A percentile compares a stretch with the other conserved stretches of the same genome.
Conservation (phyloP, 2,113 vertebrate species). For the Bombycilla garrulus region DNA sequence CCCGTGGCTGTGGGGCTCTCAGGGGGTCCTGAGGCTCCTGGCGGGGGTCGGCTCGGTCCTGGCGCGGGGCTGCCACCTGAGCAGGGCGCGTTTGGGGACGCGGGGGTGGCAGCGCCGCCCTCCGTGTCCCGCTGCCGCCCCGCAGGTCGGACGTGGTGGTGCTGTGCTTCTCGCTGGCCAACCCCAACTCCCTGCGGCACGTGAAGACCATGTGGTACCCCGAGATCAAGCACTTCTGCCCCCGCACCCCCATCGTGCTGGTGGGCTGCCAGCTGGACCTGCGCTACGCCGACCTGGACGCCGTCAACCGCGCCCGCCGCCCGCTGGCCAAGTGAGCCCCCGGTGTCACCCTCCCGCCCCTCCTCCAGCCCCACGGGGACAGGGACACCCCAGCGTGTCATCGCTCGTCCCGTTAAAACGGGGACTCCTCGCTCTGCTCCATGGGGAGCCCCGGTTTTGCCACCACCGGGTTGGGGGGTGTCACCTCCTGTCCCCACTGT, state of each 20-base stretch:
- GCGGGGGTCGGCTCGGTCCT: too few species aligned
- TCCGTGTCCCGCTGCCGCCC: neutral
- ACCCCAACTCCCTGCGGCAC: constrained; percentile 88
- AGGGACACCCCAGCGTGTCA: neutral
- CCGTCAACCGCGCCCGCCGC: constrained; percentile 87
- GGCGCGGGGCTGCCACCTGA: neutral
- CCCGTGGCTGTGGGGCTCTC: neutral
- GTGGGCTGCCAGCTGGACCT: constrained; percentile 94
- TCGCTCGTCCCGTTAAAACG: neutral
- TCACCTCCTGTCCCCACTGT: neutral
- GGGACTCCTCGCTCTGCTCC: neutral
- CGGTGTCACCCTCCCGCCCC: neutral
- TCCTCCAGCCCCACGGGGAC: neutral
- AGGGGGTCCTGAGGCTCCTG: too few species aligned
- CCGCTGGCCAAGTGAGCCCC: constrained; percentile 85
- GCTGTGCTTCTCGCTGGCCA: constrained; percentile 89
- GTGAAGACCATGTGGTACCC: constrained; percentile 92
- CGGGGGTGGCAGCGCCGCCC: neutral
- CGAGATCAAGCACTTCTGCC: constrained; percentile 93
- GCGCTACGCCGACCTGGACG: constrained; percentile 90
- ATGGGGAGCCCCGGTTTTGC: neutral
- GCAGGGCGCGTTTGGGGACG: accelerated
- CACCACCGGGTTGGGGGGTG: accelerated
- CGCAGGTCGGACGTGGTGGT: constrained; percentile 88
- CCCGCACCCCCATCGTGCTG: constrained; percentile 88